Percentiles rank a stretch among this genome's conserved stretches.
Evolutionary conservation across 2,888 invertebrate species (phyloP).

Genomic region (Chrysolina oricalcia): DNA sequence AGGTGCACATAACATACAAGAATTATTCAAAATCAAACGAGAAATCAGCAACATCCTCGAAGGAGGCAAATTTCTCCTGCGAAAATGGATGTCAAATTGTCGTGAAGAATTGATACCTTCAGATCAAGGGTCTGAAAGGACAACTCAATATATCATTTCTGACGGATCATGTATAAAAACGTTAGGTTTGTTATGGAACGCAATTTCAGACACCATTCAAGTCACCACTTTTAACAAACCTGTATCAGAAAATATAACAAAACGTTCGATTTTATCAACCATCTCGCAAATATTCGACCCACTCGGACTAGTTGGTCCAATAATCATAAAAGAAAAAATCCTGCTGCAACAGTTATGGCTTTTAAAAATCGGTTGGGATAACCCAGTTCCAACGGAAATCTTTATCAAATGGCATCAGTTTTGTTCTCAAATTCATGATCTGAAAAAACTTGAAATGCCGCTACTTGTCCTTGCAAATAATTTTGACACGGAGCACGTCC

Average conservation of each 20-base stretch:
- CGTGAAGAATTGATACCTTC: background rate
- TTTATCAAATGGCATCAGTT: slow-evolving; percentile 25
- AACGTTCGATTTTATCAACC: slow-evolving; percentile 14
- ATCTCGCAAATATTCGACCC: slow-evolving; percentile 25
- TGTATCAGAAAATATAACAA: background rate
- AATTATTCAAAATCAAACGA: slow-evolving; percentile 20
- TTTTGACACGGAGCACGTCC: background rate
- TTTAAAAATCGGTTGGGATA: slow-evolving; percentile 35
- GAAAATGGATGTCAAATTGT: background rate
- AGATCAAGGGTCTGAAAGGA: background rate
- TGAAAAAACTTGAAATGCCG: slow-evolving; percentile 12
- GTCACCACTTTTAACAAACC: background rate
- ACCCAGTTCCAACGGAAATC: slow-evolving; percentile 24
- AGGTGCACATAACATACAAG: slow-evolving; percentile 23
- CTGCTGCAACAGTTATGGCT: slow-evolving; percentile 31
- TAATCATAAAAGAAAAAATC: slow-evolving; percentile 32
- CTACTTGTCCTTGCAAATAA: background rate
- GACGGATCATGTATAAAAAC: slow-evolving; percentile 1
- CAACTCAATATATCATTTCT: background rate
- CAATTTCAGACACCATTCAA: background rate
- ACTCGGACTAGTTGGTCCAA: slow-evolving; percentile 26
- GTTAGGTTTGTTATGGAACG: slow-evolving; percentile 6
- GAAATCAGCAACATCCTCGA: background rate
- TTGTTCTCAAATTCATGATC: background rate
- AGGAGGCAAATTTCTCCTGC: background rate